These are phyloP conservation scores for Drosophila pseudotakahashii DNA, from an alignment of 2,888 invertebrate genomes.

Conservation along the genomic window DNA sequence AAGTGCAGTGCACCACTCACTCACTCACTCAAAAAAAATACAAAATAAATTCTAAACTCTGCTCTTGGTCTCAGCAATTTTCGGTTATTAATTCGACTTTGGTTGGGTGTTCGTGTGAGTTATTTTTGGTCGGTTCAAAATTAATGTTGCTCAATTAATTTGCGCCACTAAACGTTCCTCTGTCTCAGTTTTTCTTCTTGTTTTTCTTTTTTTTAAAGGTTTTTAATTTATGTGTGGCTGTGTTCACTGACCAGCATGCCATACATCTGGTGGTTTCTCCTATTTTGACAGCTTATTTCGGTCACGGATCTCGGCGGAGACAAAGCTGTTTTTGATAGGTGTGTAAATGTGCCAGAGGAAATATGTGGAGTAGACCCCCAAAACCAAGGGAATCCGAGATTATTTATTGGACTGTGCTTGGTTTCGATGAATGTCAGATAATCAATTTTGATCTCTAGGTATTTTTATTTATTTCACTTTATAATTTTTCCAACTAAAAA, in stretches of 20 bases:
- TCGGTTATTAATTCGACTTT: constrained; percentile 68
- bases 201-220: constrained; percentile 11
- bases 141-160: constrained; percentile 80
- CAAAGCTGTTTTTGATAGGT: constrained; percentile 60
- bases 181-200: constrained; percentile 20
- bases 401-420: constrained; percentile 21
- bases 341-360: constrained; percentile 70
- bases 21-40: neutral
- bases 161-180: constrained; percentile 72
- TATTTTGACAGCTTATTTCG: constrained; percentile 57
- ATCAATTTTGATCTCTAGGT: neutral
- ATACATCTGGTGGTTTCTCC: constrained; percentile 40
- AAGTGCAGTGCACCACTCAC: neutral
- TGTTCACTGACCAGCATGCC: constrained; percentile 55
- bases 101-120: constrained; percentile 44
- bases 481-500: too few species aligned
- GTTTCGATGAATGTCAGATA: neutral
- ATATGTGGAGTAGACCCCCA: constrained; percentile 38
- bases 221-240: constrained; percentile 41
- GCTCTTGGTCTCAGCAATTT: constrained; percentile 50
- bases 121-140: constrained; percentile 46
- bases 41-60: constrained; percentile 33
- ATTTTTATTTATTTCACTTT: too few species aligned
- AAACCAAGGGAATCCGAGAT: constrained; percentile 28
- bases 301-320: constrained; percentile 44